Base-by-base conservation (phyloP, 2,888 invertebrate species). In the Heliconius ismenius region DNA sequence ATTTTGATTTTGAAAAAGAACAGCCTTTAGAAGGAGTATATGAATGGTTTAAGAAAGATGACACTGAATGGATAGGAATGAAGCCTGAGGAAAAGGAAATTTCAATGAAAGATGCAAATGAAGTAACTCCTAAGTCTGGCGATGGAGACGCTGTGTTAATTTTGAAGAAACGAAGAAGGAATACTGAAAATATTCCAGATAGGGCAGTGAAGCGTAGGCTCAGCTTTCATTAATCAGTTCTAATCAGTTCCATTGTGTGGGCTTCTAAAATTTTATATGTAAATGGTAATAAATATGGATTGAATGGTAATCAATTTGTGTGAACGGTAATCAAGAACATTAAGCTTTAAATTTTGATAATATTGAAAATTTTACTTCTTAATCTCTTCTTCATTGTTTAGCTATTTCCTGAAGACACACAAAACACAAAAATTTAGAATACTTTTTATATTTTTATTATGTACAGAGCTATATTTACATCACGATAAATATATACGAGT, bases 1-100 rank as follows among this genome's bases (percentile, higher is more conserved):
- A 95, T 82, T 96, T 95, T 70, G 95, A 96, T 84, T 95, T 95
- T 75, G 88, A 87, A 77, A 94, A 92, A 2, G 95, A 95, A 78
- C 82, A 86, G 1, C 86, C 91, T 4, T 75, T 90, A 58, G 83
- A 86, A 72, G 95, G 95, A 1, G 86, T 85, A 10, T 95, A 91
- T 82, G 87, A 91, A 76, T 96, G 95, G 95, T 89, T 79, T 28
- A 81, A 77, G 2, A 82, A 81, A n/a, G 83, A 79, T 7, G 78
- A 67, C 9, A 75, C 82, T 3, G 82, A 84, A 21, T 90, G 89
- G 88, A 80, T 89, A 3, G 86, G 86, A 0, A 77, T 85, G 13
- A 82, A 77, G n/a, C 54, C 74, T 49, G 80, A 81, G 10, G 78
- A 79, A 10, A 76, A 75, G 24, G 81, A 82, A 67, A 82, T 84